phyloP scores from a whole-genome alignment of 1,140 invertebrate genomes.

The Choristoneura fumiferana region DNA sequence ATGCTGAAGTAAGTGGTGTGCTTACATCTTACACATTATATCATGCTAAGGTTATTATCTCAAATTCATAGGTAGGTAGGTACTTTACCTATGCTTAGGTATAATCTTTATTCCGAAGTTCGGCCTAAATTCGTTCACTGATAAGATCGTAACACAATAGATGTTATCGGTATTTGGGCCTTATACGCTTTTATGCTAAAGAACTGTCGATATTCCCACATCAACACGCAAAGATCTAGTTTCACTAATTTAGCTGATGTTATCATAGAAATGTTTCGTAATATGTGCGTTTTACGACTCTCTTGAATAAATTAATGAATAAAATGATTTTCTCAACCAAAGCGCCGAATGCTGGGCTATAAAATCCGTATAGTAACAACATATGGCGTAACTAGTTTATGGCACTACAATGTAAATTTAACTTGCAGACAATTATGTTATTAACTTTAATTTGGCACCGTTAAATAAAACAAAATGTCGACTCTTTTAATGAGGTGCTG shows the following conservation, averaged over 20 bases:
- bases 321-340: not conserved
- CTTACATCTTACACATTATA: no score
- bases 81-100: no score
- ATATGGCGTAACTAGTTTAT: conserved; percentile 6
- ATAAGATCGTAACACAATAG: no score
- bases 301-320: not conserved
- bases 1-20: conserved; percentile 10
- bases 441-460: conserved; percentile 14
- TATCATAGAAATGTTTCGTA: conserved; percentile 10
- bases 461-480: conserved; percentile 19
- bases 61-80: no score
- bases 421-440: conserved; percentile 11
- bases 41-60: no score
- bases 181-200: not conserved
- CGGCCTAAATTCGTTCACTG: no score
- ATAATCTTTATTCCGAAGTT: no score
- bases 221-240: not conserved
- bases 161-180: no score
- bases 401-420: conserved; percentile 9
- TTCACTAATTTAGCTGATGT: not conserved
- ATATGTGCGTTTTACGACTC: not conserved
- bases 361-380: not conserved
- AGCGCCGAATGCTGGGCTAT: not conserved
- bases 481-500: not conserved
- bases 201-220: not conserved